Conservation (phyloP, 2,113 vertebrate species). For the Verasper variegatus region DNA sequence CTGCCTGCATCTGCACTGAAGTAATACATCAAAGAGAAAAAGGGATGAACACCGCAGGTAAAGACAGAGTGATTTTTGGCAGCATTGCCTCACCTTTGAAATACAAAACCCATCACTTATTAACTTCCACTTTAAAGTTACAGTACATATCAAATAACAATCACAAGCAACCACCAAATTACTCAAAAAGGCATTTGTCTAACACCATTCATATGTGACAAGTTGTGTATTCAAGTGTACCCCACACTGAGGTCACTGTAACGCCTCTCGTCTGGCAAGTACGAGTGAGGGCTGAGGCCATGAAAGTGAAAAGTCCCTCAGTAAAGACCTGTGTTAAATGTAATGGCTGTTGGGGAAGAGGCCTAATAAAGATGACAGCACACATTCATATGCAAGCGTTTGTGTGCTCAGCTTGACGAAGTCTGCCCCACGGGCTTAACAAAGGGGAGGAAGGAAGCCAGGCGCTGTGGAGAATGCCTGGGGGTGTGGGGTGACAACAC, state of each 20-base stretch:
- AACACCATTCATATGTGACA: constrained; percentile 26
- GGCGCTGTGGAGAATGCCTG: constrained; percentile 70
- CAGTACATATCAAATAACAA: constrained; percentile 40
- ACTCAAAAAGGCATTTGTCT: constrained; percentile 15
- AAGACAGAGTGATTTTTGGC: constrained; percentile 14
- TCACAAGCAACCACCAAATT: constrained; percentile 13
- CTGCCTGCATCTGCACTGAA: constrained; percentile 39
- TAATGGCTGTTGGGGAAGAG: constrained; percentile 76
- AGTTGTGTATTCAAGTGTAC: constrained; percentile 71
- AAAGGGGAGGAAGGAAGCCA: constrained; percentile 84
- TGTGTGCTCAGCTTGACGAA: constrained; percentile 84
- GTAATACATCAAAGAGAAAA: constrained; percentile 45
- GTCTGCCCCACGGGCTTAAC: constrained; percentile 77
- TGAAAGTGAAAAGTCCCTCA: constrained; percentile 64
- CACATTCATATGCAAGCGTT: constrained; percentile 83
- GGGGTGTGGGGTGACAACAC: constrained; percentile 44
- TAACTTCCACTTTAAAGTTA: constrained; percentile 18
- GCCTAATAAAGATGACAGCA: constrained; percentile 80
- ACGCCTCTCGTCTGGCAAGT: constrained; percentile 64
- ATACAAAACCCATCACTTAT: constrained; percentile 42
- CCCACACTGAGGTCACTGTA: constrained; percentile 50
- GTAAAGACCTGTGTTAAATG: constrained; percentile 72
- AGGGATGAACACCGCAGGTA: constrained; percentile 13
- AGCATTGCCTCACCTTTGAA: constrained; percentile 47
- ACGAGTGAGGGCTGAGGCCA: constrained; percentile 2